Evolutionary conservation across 1,140 invertebrate genomes (phyloP).

Genomic region (Heliothis subflexa): DNA sequence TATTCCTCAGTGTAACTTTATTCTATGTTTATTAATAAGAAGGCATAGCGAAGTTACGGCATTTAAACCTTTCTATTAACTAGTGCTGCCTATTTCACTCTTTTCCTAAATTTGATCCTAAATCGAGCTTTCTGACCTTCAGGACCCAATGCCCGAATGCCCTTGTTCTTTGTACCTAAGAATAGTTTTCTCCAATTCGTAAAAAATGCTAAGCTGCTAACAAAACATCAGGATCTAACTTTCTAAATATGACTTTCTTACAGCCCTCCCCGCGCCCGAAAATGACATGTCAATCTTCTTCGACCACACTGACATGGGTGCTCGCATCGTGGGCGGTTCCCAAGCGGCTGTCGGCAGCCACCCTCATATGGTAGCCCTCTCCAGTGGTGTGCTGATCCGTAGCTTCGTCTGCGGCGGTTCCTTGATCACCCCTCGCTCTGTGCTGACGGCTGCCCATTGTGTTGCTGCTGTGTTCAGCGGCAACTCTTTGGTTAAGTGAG

Average conservation of each 20-base stretch:
- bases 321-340: slow-evolving; percentile 50
- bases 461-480: slow-evolving; percentile 54
- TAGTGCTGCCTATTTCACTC: too few relatives aligned
- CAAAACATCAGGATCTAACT: not conserved
- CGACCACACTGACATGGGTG: slow-evolving; percentile 34
- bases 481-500: not conserved
- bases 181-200: too few relatives aligned
- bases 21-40: too few relatives aligned
- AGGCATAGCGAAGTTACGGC: too few relatives aligned
- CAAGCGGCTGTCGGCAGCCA: slow-evolving; percentile 48
- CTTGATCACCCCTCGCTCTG: slow-evolving; percentile 58
- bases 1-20: too few relatives aligned
- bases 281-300: slow-evolving; percentile 40
- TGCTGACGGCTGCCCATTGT: slow-evolving; percentile 77
- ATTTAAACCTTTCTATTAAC: too few relatives aligned
- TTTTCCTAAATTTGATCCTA: too few relatives aligned
- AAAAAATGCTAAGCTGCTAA: too few relatives aligned
- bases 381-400: slow-evolving; percentile 54
- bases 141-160: too few relatives aligned
- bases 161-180: too few relatives aligned
- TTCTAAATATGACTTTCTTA: not conserved
- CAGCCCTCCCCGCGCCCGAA: slow-evolving; percentile 36
- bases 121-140: too few relatives aligned
- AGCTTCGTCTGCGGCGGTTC: slow-evolving; percentile 71
- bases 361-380: slow-evolving; percentile 71